Evolutionary conservation across 2,113 vertebrate genomes (phyloP), one percentile per base, ranked within the genome.

Genomic region (Chaetura pelagica): DNA sequence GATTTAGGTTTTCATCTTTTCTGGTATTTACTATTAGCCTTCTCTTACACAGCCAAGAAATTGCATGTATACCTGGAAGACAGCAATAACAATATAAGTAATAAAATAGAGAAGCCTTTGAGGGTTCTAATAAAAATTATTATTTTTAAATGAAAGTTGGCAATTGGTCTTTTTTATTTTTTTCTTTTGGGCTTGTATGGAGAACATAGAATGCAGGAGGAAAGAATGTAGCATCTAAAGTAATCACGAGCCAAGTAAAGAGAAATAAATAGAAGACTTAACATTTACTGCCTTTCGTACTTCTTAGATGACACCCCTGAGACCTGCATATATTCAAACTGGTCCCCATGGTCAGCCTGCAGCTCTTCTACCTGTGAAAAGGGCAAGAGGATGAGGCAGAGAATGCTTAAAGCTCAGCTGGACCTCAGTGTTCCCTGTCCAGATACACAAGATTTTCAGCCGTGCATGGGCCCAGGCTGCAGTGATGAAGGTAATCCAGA

Each of bases 241-340:
- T 26, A 72, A 44, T 59, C 30, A 58, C 32, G 3, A 26, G 32
- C 23, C 29, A 62, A 74, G 13, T 42, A 27, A 73, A 83, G 29
- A 75, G 24, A 73, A 80, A 22, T 38, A 44, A 72, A 49, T 5
- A 4, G 29, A 74, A 67, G 26, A 35, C 30, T 76, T 75, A 79
- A 79, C 2, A 19, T 44, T 46, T 44, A 58, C 0, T 82, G 84
- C 35, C 42, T 63, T 79, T 51, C 49, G 80, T 92, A 59, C 61
- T 84, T 91, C 96, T 71, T 93, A 99, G 99, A 99, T 95, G 99
- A 99, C 64, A 99, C 99, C 62, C 99, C 99, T 9, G 99, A 99
- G 98, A 99, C 99, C 6, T 99, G 99, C 76, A 99, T 99, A 96
- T 99, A 99, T 97, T 99, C 99, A 82, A 99, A 99, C 97, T 99